These are phyloP conservation scores for Pterobdella sp. DNA, from an alignment of 2,888 invertebrate species.

Conservation along the genomic window DNA sequence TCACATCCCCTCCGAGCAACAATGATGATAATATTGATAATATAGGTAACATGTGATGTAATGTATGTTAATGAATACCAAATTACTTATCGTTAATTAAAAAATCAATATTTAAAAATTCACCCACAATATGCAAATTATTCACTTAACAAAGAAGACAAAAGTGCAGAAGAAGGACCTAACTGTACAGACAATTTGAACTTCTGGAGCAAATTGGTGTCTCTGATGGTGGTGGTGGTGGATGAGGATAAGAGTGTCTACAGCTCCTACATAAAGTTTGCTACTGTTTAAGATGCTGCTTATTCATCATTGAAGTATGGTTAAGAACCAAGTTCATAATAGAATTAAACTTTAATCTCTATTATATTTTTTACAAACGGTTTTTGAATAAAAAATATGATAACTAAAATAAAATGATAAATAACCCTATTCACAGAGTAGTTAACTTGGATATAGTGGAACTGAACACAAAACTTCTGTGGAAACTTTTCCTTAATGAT, in stretches of 20 bases:
- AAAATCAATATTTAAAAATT: no score
- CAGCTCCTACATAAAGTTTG: constrained; percentile 59
- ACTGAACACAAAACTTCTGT: constrained; percentile 93
- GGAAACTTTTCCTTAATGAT: constrained; percentile 83
- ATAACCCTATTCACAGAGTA: background rate
- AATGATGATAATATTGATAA: background rate
- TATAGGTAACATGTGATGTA: no score
- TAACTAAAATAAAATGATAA: no score
- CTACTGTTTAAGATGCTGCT: background rate
- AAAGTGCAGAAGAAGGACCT: constrained; percentile 53
- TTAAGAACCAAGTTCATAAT: no score
- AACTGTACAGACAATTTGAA: constrained; percentile 76
- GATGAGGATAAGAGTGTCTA: constrained; percentile 98
- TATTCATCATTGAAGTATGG: background rate
- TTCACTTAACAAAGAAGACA: background rate
- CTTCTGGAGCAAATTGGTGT: constrained; percentile 95
- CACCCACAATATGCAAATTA: no score
- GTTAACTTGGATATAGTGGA: constrained; percentile 77
- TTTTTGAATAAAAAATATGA: background rate
- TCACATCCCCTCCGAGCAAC: background rate
- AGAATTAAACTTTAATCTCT: no score
- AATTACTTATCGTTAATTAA: no score
- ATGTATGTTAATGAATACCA: no score
- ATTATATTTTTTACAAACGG: background rate
- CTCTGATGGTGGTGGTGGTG: constrained; percentile 91